These are phyloP conservation scores for Neodon shergylaensis DNA, from an alignment of 2,113 vertebrate genomes.

Conservation along the genomic window DNA sequence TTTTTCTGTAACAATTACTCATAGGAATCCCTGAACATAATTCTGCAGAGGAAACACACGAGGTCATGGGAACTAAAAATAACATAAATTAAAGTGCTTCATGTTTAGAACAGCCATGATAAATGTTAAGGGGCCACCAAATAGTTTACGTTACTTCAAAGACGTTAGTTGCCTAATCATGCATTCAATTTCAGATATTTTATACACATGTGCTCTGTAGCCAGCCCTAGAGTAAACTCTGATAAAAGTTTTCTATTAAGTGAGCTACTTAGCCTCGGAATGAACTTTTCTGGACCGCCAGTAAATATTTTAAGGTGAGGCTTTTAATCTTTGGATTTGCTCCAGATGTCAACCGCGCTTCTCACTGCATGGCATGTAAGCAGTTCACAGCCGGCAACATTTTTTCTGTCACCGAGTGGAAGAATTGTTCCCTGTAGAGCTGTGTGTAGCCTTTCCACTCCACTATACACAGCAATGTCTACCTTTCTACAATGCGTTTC, in stretches of 20 bases:
- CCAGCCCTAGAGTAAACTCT: constrained; percentile 37
- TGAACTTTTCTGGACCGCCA: constrained; percentile 31
- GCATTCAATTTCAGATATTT: background rate
- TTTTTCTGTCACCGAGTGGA: constrained; percentile 7
- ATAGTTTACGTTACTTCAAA: constrained; percentile 41
- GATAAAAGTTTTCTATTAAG: constrained; percentile 37
- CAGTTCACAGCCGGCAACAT: background rate
- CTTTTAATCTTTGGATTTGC: constrained; percentile 46
- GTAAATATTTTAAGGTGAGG: constrained; percentile 53
- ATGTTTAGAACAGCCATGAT: constrained; percentile 15
- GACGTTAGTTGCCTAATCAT: background rate
- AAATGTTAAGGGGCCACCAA: background rate
- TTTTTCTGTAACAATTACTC: constrained; percentile 20
- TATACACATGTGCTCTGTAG: background rate
- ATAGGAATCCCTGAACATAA: background rate
- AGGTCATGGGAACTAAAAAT: constrained; percentile 14
- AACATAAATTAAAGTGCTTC: constrained; percentile 28
- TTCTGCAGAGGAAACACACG: constrained; percentile 17
- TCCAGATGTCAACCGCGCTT: background rate
- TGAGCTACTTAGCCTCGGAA: constrained; percentile 56
- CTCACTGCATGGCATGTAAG: constrained; percentile 3
- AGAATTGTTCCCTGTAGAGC: background rate
- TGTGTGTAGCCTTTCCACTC: background rate
- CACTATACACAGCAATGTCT: background rate
- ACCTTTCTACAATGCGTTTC: background rate